Evolutionary conservation across 1,140 invertebrate species (phyloP).

Genomic region (Oryctes rhinoceros): DNA sequence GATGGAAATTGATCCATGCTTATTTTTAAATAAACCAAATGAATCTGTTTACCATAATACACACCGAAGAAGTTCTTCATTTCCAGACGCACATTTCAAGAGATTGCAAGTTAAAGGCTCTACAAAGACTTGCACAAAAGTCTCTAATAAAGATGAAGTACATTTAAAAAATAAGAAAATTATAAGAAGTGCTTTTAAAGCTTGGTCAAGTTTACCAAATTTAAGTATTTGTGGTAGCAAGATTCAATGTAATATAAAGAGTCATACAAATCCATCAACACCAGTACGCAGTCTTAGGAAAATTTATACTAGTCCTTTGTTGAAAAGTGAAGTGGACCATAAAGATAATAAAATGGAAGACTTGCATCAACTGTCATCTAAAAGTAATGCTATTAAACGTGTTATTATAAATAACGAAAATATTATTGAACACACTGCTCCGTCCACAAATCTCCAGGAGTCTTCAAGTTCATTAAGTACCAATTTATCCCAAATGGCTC

Average conservation of each 20-base stretch:
- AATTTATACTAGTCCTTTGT: neutral
- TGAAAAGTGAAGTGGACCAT: neutral
- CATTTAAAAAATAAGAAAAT: conserved; percentile 43
- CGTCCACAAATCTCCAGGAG: conserved; percentile 12
- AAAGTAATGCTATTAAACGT: conserved; percentile 38
- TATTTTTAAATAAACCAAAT: conserved; percentile 60
- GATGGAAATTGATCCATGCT: conserved; percentile 72
- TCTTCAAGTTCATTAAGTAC: neutral
- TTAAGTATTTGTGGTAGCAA: conserved; percentile 43
- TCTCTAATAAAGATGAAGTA: neutral
- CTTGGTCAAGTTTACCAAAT: conserved; percentile 58
- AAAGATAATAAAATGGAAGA: neutral
- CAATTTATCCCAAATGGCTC: conserved; percentile 39
- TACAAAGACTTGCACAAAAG: neutral
- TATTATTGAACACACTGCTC: conserved; percentile 56
- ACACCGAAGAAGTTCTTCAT: conserved; percentile 62
- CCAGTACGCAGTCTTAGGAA: conserved; percentile 48
- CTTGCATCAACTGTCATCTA: neutral
- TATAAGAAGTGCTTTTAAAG: conserved; percentile 54
- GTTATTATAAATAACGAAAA: conserved; percentile 56
- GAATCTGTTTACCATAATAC: conserved; percentile 57
- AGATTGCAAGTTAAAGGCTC: conserved; percentile 36
- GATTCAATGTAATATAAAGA: conserved; percentile 41
- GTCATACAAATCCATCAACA: conserved; percentile 56
- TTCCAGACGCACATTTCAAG: conserved; percentile 60